A percentile compares a stretch with the other conserved stretches of the same genome.
Evolutionary conservation across 1,140 invertebrate genomes (phyloP).

Genomic region (Dreissena polymorpha): DNA sequence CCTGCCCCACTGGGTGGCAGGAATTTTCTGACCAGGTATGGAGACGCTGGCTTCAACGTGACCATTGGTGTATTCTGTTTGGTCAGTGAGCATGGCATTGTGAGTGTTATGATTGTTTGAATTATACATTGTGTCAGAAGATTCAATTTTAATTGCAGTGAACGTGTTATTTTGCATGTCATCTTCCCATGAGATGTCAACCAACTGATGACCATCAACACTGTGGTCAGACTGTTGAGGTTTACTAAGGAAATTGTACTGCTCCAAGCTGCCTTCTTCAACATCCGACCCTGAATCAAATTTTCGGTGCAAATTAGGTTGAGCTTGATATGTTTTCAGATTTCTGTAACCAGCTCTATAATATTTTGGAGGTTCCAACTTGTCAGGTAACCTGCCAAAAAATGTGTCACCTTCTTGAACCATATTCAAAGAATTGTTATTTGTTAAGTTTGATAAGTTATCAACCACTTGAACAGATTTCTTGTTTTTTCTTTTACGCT

Average conservation of each 20-base stretch:
- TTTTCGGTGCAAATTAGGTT: constrained; percentile 28
- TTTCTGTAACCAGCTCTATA: constrained; percentile 44
- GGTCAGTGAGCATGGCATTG: background rate
- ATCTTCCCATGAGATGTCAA: too few relatives aligned
- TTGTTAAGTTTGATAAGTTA: too few relatives aligned
- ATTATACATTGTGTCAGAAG: background rate
- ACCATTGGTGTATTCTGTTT: background rate
- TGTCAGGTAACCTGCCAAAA: constrained; percentile 37
- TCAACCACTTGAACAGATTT: background rate
- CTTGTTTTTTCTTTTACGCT: constrained; percentile 27
- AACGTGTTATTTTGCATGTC: background rate
- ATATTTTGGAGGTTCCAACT: constrained; percentile 38
- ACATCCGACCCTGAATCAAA: constrained; percentile 22
- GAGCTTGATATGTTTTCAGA: constrained; percentile 1
- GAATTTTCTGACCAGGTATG: background rate
- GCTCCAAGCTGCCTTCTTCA: constrained; percentile 28
- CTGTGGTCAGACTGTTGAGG: background rate
- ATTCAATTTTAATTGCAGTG: background rate
- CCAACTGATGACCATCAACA: background rate
- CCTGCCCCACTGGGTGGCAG: background rate
- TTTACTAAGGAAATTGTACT: constrained; percentile 41
- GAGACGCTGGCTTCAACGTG: background rate
- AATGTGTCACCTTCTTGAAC: background rate
- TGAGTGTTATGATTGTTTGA: background rate
- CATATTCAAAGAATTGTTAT: too few relatives aligned